Conservation (phyloP, 2,113 vertebrate species). For the Mola mola region DNA sequence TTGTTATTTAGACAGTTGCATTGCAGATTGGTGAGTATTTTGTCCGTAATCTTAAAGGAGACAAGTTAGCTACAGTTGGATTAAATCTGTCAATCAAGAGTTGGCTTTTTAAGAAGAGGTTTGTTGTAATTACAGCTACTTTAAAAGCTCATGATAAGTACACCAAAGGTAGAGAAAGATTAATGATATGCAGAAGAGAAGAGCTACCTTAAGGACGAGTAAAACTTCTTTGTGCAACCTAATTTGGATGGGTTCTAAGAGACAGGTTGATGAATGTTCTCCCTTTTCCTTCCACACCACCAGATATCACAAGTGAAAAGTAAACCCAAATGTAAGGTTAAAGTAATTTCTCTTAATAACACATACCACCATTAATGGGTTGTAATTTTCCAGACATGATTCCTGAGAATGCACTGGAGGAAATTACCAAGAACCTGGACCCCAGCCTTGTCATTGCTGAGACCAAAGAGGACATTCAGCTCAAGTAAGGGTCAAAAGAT, state of each 20-base stretch:
- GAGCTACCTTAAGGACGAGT: too few species aligned
- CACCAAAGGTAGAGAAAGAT: not conserved
- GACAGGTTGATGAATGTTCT: not conserved
- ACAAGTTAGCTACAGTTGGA: too few species aligned
- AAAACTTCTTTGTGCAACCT: too few species aligned
- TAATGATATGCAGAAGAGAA: not conserved
- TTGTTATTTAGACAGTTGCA: too few species aligned
- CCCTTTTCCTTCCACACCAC: not conserved
- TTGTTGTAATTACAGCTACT: too few species aligned
- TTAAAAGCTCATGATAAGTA: too few species aligned
- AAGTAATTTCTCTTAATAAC: not conserved
- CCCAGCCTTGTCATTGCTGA: slow-evolving; percentile 92
- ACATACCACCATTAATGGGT: not conserved
- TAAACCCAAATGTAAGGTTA: too few species aligned
- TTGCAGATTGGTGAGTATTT: too few species aligned
- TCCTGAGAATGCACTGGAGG: slow-evolving; percentile 95
- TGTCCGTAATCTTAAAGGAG: too few species aligned
- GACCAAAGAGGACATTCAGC: slow-evolving; percentile 86
- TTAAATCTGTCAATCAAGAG: too few species aligned
- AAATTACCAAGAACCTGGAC: slow-evolving; percentile 97
- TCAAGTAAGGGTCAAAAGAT: slow-evolving; percentile 84
- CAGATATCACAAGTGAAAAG: not conserved
- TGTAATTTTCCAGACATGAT: slow-evolving; percentile 87
- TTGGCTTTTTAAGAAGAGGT: too few species aligned
- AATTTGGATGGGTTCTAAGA: not conserved